Base-by-base conservation (phyloP, 2,797 vertebrate genomes). In the Neostethus bicornis region DNA sequence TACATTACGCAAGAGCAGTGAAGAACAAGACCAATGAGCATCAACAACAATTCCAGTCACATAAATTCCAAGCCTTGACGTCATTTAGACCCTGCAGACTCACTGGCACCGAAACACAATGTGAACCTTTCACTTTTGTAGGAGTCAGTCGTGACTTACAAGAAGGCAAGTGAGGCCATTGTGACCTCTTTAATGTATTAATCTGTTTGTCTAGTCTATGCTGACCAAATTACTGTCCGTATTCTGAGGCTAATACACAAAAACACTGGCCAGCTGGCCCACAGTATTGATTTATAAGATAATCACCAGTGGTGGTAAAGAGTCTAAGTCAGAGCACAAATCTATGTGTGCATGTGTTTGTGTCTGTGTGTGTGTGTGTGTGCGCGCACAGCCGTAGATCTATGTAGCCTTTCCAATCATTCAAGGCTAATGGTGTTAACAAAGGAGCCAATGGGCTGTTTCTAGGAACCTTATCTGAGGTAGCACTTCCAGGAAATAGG, bases 211-310 rank as follows among this genome's bases (percentile, higher is more conserved):
- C 81, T 88, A 85, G 85, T 88, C 87, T 77, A 79, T 83, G 66
- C 76, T 83, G 82, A 80, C 76, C 86, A 68, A 70, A 91, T 92
- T 90, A 91, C 86, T 88, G 89, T 90, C 88, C 50, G 52, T 80
- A 80, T 85, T 83, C 80, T 58, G 70, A 75, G 75, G 79, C 86
- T 88, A 88, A 90, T 85, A 83, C 66, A 72, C 9, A 79, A 87
- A 90, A 88, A 91, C 89, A 83, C 73, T 88, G 81, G 75, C 90
- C 90, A 92, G 89, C 87, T 89, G 85, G 86, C 86, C 86, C 63
- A 25, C 66, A 69, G 61, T 87, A 90, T 89, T 85, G 89, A 90
- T 89, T 90, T 88, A 89, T 86, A 74, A 77, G 83, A 87, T 83
- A 86, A 89, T 89, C 85, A 79, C 67, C 75, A 87, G 83, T 79